Base-by-base conservation (phyloP, 1,140 invertebrate species). In the Phymorhynchus buccinoides region DNA sequence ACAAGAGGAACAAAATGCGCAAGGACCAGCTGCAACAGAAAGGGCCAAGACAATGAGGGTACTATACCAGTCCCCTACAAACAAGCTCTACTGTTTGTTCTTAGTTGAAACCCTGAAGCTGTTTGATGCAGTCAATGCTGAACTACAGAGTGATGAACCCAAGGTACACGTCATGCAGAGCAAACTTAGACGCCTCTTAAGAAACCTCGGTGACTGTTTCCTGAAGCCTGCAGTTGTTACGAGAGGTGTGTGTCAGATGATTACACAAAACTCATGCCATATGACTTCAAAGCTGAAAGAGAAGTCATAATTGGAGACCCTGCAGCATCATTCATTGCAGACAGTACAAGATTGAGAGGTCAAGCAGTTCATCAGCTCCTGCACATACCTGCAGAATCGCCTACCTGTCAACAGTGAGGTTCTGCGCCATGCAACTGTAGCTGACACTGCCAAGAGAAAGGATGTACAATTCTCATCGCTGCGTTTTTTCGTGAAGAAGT, bases 41-140 rank as follows among this genome's bases (percentile, higher is more conserved):
- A 52, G 37, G 79, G 1, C 79, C 18, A 48, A 48, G 16, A 35
- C 52, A 4, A 44, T 80, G 22, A 80, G 30, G 48, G 56, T 9
- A 27, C 56, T 73, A 30, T 85, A 27, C 30, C 52, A 52, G 52
- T 84, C 80, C 6, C 79, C 80, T 66, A 62, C 56, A 12, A 35
- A 80, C n/a, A 73, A 56, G 56, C 48, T 62, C 4, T 82, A 73
- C 66, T 66, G 30, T 73, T 48, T 85, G 83, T 84, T 85, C 35
- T 66, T 73, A 16, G 73, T 27, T 37, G 73, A 78, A 27, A 35
- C 52, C 3, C n/a, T 35, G 32, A 52, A 41, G 27, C 39, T 73
- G 30, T 48, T 80, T 52, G 56, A 84, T 4, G 56, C 16, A 18
- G 75, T 84, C 22, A 84, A 42, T 41, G 44, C 75, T 18, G 22